These are phyloP conservation scores for Parnassius smintheus DNA, from an alignment of 2,888 invertebrate genomes.

Conservation along the genomic window DNA sequence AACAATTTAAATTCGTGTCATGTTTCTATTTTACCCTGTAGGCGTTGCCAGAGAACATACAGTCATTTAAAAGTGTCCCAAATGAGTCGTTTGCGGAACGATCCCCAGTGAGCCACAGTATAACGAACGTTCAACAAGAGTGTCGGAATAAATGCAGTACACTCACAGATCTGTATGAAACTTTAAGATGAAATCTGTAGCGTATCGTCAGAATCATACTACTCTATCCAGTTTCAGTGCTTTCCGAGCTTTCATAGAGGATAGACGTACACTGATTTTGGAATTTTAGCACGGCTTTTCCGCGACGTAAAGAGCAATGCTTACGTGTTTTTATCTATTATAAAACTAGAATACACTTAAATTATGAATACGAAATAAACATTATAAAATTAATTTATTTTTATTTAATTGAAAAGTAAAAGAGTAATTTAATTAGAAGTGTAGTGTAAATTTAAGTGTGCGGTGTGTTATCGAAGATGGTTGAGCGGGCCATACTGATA, in stretches of 20 bases:
- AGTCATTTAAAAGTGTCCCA: slow-evolving; percentile 51
- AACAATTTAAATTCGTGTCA: slow-evolving; percentile 42
- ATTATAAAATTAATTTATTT: not conserved
- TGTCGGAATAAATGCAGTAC: not conserved
- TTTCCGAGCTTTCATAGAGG: slow-evolving; percentile 40
- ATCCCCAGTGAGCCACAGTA: slow-evolving; percentile 34
- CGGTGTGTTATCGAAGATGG: slow-evolving; percentile 44
- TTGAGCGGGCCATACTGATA: slow-evolving; percentile 44
- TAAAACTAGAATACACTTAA: slow-evolving; percentile 1
- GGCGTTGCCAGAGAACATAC: slow-evolving; percentile 42
- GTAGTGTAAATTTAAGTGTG: slow-evolving; percentile 39
- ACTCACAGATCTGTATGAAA: not conserved
- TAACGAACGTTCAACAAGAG: slow-evolving; percentile 12
- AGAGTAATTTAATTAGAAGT: slow-evolving; percentile 35
- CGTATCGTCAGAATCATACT: slow-evolving; percentile 39
- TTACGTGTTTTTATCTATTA: slow-evolving; percentile 15
- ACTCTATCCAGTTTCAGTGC: slow-evolving; percentile 53
- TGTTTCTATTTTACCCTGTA: slow-evolving; percentile 41
- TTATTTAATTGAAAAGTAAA: not conserved
- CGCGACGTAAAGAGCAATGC: slow-evolving; percentile 11
- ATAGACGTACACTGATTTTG: slow-evolving; percentile 36
- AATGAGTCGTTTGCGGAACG: slow-evolving; percentile 45
- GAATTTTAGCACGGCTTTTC: slow-evolving; percentile 17
- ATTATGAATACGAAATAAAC: not conserved
- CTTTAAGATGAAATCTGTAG: slow-evolving; percentile 26